Evolutionary conservation across 1,140 invertebrate genomes (phyloP).

Genomic region (Drosophila quadrilineata): DNA sequence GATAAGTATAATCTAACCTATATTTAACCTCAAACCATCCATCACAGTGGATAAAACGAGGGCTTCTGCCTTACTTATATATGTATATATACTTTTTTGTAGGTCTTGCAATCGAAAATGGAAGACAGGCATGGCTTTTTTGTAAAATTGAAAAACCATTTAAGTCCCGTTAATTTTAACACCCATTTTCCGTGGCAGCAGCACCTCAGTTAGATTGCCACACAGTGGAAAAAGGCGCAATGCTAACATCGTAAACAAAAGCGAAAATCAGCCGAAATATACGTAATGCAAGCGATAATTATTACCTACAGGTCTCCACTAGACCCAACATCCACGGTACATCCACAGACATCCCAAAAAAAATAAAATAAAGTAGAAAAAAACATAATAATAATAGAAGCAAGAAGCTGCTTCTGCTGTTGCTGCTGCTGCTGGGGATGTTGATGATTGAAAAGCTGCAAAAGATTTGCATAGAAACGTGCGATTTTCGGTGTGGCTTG

Average conservation of each 20-base stretch:
- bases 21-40: constrained; percentile 78
- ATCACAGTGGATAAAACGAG: constrained; percentile 55
- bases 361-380: no score
- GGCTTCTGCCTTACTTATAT: constrained; percentile 39
- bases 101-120: constrained; percentile 48
- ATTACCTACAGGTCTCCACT: constrained; percentile 61
- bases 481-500: constrained; percentile 64
- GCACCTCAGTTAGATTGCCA: constrained; percentile 66
- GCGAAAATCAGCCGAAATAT: constrained; percentile 68
- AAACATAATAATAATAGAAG: constrained; percentile 48
- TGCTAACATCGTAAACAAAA: constrained; percentile 60
- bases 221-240: constrained; percentile 26
- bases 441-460: constrained; percentile 70
- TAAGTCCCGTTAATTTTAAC: constrained; percentile 77
- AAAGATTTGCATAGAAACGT: constrained; percentile 79
- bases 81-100: constrained; percentile 13
- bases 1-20: constrained; percentile 60
- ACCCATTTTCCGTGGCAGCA: constrained; percentile 70
- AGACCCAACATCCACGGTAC: constrained; percentile 12
- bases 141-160: constrained; percentile 76
- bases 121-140: constrained; percentile 25
- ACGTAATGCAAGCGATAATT: constrained; percentile 79
- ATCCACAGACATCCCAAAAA: constrained; percentile 18
- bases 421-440: constrained; percentile 46
- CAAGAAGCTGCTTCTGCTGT: constrained; percentile 45